Percentiles rank a stretch among this genome's conserved stretches.
Evolutionary conservation across 2,113 vertebrate species (phyloP).

Genomic region (Rynchops niger): DNA sequence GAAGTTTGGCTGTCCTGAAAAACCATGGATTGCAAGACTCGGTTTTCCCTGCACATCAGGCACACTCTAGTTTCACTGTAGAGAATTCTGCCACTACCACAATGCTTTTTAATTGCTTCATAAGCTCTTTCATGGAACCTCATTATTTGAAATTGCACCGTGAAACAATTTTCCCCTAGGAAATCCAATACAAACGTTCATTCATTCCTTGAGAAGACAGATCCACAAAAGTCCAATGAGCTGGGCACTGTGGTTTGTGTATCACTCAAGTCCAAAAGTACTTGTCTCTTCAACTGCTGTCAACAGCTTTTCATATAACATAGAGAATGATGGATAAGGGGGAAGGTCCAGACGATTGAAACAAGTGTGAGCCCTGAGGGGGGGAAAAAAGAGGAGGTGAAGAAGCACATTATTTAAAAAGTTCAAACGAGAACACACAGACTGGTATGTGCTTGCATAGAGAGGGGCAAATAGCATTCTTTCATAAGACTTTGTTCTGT

Average conservation of each 20-base stretch:
- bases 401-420: not conserved
- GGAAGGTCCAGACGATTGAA: constrained; percentile 98
- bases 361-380: constrained; percentile 93
- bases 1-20: constrained; percentile 38
- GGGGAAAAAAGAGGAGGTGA: constrained; percentile 17
- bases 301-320: constrained; percentile 97
- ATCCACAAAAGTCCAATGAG: constrained; percentile 51
- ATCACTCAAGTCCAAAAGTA: constrained; percentile 95
- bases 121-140: not conserved
- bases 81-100: constrained; percentile 36
- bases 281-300: constrained; percentile 98
- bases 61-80: constrained; percentile 35
- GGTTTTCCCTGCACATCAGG: constrained; percentile 51
- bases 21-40: constrained; percentile 54
- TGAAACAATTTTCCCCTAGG: not conserved
- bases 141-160: constrained; percentile 21
- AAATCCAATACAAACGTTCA: constrained; percentile 4
- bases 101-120: constrained; percentile 18
- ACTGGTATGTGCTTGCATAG: not conserved
- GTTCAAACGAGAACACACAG: constrained; percentile 9
- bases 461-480: not conserved
- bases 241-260: constrained; percentile 46
- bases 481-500: constrained; percentile 21
- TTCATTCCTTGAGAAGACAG: constrained; percentile 47
- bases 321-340: constrained; percentile 95